phyloP scores from a whole-genome alignment of 2,888 invertebrate genomes.

The Apantesis nais region DNA sequence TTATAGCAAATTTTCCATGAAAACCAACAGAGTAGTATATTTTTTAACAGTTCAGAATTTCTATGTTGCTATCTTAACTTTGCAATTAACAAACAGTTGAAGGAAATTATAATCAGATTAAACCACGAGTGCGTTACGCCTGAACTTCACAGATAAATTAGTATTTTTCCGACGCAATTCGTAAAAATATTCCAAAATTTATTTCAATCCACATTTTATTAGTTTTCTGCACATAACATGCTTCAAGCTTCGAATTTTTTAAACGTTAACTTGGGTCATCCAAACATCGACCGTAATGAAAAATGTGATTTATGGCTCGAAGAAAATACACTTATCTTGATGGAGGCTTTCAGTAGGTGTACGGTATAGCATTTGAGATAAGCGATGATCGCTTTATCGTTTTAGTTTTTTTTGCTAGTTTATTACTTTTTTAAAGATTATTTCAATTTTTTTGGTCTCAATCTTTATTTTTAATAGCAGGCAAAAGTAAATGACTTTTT shows the following conservation, averaged over 20 bases:
- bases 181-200: conserved; percentile 15
- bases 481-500: background rate
- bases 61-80: conserved; percentile 15
- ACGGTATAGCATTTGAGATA: conserved; percentile 30
- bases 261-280: conserved; percentile 38
- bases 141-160: conserved; percentile 20
- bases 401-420: conserved; percentile 12
- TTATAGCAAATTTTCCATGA: too few relatives aligned
- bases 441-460: background rate
- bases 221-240: conserved; percentile 20
- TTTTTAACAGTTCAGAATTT: too few relatives aligned
- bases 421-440: background rate
- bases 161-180: conserved; percentile 36
- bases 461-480: background rate
- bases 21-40: too few relatives aligned
- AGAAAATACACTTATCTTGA: conserved; percentile 47
- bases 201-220: conserved; percentile 23
- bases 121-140: conserved; percentile 35
- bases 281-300: conserved; percentile 38
- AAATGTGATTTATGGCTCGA: conserved; percentile 46
- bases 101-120: conserved; percentile 41
- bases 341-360: conserved; percentile 27
- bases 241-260: conserved; percentile 15
- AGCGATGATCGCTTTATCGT: conserved; percentile 28
- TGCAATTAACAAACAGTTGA: conserved; percentile 25